A percentile compares a stretch with the other conserved stretches of the same genome.
Conservation (phyloP, 2,888 invertebrate genomes). For the Agelastica alni region DNA sequence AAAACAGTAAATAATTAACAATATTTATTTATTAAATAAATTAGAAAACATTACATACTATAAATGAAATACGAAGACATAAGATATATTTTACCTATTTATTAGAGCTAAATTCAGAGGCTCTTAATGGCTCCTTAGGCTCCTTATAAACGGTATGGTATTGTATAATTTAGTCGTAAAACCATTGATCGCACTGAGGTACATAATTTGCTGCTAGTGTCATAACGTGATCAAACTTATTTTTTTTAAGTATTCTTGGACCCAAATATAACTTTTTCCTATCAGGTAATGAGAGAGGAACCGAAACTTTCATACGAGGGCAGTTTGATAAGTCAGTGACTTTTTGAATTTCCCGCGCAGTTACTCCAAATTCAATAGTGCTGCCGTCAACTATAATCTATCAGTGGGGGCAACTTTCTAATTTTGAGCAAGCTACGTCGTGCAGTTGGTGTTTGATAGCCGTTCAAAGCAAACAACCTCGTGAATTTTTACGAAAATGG, state of each 20-base stretch:
- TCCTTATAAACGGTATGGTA: background rate
- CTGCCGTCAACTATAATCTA: too few relatives aligned
- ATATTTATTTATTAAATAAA: background rate
- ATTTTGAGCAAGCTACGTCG: too few relatives aligned
- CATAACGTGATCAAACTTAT: constrained; percentile 21
- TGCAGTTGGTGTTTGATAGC: too few relatives aligned
- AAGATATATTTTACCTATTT: background rate
- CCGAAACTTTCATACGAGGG: background rate
- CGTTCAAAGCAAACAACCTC: too few relatives aligned
- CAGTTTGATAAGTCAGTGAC: too few relatives aligned
- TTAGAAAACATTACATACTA: background rate
- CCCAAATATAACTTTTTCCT: constrained; percentile 14
- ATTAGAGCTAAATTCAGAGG: background rate
- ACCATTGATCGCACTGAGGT: constrained; percentile 12
- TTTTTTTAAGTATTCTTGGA: constrained; percentile 17
- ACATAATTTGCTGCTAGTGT: constrained; percentile 17
- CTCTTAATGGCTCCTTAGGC: background rate
- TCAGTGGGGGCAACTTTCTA: too few relatives aligned
- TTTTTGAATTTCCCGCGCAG: too few relatives aligned
- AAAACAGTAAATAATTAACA: background rate
- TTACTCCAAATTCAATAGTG: too few relatives aligned
- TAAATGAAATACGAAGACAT: background rate
- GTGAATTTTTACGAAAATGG: too few relatives aligned
- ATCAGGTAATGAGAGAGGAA: constrained; percentile 4
- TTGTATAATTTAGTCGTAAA: background rate